These are phyloP conservation scores for Neoniphon sammara DNA, from an alignment of 2,797 vertebrate genomes.

Conservation along the genomic window DNA sequence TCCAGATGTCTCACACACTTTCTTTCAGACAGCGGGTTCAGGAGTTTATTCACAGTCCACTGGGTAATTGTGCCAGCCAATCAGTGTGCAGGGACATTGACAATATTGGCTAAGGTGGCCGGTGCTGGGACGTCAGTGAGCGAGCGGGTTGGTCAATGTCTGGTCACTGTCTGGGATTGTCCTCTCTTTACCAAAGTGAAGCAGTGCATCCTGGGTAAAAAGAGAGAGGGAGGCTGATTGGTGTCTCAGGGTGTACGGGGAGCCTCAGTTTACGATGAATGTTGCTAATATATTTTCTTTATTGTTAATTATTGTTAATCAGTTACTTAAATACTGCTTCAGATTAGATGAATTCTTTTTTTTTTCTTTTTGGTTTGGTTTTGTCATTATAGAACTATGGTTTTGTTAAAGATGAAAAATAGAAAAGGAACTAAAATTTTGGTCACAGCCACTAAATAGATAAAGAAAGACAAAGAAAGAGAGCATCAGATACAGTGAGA, in stretches of 20 bases:
- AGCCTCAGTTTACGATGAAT: too few species aligned
- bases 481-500: background rate
- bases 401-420: background rate
- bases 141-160: conserved; percentile 44
- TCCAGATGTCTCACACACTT: conserved; percentile 71
- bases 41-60: conserved; percentile 75
- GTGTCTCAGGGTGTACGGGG: too few species aligned
- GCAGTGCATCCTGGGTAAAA: conserved; percentile 10
- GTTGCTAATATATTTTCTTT: too few species aligned
- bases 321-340: too few species aligned
- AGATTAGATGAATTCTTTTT: too few species aligned
- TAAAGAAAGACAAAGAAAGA: conserved; percentile 13
- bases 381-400: too few species aligned
- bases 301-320: too few species aligned
- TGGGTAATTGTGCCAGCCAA: conserved; percentile 69
- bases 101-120: conserved; percentile 52
- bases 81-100: conserved; percentile 37
- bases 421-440: background rate
- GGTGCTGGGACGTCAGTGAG: conserved; percentile 34
- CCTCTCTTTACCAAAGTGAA: conserved; percentile 6
- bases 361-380: too few species aligned
- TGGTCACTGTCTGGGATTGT: conserved; percentile 31
- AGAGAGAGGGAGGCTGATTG: background rate
- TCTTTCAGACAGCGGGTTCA: conserved; percentile 76
- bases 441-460: background rate